Percentiles rank a stretch among this genome's conserved stretches.
Conservation (phyloP, 2,797 vertebrate species). For the Falco concolor region DNA sequence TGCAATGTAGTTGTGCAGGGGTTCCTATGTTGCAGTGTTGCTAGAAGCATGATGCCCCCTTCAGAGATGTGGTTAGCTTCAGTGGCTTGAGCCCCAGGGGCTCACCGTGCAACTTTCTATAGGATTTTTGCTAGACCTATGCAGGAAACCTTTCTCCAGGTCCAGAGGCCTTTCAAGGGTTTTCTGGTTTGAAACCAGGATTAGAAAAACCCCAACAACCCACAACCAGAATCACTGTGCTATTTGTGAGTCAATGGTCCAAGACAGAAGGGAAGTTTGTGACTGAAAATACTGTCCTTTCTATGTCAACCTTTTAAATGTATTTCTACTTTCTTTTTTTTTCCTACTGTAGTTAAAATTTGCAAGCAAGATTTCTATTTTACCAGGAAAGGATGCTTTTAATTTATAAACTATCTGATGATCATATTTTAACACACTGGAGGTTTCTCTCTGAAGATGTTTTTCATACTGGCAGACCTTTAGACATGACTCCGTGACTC, state of each 20-base stretch:
- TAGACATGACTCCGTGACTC: neutral
- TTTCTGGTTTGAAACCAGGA: neutral
- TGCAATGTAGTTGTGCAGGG: neutral
- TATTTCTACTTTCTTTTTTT: neutral
- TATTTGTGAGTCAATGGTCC: neutral
- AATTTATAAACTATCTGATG: neutral
- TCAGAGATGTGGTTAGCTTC: neutral
- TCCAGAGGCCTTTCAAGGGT: neutral
- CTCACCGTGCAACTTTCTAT: neutral
- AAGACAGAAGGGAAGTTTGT: neutral
- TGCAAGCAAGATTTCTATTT: neutral
- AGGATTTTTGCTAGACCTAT: neutral
- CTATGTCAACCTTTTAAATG: neutral
- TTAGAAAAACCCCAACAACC: neutral
- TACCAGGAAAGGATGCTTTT: neutral
- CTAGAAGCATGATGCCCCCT: neutral
- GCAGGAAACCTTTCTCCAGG: neutral
- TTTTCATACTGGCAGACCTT: neutral
- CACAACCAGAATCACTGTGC: neutral
- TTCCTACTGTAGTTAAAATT: neutral
- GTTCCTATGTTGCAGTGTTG: neutral
- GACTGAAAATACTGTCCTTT: neutral
- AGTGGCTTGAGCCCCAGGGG: neutral
- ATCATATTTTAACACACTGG: neutral
- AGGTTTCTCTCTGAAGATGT: neutral